A percentile compares a stretch with the other conserved stretches of the same genome.
phyloP scores from a whole-genome alignment of 2,888 invertebrate genomes.

The Tenthredo mesomela region DNA sequence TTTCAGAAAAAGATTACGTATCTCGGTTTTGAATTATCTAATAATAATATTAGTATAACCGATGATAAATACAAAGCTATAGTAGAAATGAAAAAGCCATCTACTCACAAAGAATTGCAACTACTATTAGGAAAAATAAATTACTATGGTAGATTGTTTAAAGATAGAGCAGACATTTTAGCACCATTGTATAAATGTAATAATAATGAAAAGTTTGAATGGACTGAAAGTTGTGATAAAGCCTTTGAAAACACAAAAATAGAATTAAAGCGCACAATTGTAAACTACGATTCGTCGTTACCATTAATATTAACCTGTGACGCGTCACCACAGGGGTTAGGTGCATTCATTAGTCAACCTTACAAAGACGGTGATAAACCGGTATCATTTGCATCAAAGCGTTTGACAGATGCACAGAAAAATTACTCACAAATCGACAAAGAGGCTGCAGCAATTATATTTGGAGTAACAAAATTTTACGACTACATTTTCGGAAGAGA shows the following conservation, averaged over 20 bases:
- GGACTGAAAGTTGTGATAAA: neutral
- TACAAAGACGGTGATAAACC: neutral
- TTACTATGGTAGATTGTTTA: slow-evolving; percentile 52
- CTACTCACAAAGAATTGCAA: slow-evolving; percentile 53
- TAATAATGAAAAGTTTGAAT: slow-evolving; percentile 4
- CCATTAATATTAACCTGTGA: slow-evolving; percentile 10
- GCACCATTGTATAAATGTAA: slow-evolving; percentile 48
- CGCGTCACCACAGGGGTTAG: slow-evolving; percentile 1
- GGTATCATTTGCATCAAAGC: neutral
- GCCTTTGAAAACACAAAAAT: neutral
- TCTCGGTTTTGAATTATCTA: slow-evolving; percentile 34
- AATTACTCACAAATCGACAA: neutral
- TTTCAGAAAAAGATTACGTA: slow-evolving; percentile 40
- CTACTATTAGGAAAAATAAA: slow-evolving; percentile 52
- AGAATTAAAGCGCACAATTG: neutral
- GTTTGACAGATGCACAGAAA: neutral
- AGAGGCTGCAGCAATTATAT: slow-evolving; percentile 22
- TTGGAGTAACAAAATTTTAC: slow-evolving; percentile 32
- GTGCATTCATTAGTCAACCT: neutral
- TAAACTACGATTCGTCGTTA: neutral
- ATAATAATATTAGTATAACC: slow-evolving; percentile 27
- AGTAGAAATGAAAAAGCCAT: neutral
- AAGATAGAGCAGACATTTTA: slow-evolving; percentile 47
- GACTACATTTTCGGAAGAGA: slow-evolving; percentile 18
- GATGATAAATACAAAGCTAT: slow-evolving; percentile 34